phyloP scores from a whole-genome alignment of 2,797 vertebrate species.

The Enteromius radiatus region DNA sequence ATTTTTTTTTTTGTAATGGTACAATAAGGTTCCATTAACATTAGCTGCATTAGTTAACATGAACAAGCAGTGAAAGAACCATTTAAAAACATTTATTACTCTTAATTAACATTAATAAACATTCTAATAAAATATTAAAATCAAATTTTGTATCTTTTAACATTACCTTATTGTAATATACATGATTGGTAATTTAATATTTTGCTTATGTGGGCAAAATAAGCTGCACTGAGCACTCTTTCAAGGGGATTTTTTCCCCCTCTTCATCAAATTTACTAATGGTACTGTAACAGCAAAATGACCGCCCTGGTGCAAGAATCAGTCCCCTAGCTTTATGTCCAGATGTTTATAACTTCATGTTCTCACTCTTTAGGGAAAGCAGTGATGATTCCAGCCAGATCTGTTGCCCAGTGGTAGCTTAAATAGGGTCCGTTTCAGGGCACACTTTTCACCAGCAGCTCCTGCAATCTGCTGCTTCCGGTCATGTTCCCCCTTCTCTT shows the following conservation, averaged over 20 bases:
- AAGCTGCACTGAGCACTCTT: neutral
- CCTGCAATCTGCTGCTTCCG: neutral
- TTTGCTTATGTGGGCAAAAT: neutral
- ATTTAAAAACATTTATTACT: no score
- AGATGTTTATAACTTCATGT: slow-evolving; percentile 47
- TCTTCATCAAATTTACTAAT: neutral
- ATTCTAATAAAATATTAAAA: no score
- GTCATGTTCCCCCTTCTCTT: neutral
- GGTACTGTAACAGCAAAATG: slow-evolving; percentile 21
- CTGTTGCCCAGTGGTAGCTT: neutral
- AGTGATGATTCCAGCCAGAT: slow-evolving; percentile 11
- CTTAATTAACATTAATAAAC: no score
- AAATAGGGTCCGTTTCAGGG: slow-evolving; percentile 28
- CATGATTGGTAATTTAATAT: neutral
- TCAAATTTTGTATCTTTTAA: no score
- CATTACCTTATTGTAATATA: no score
- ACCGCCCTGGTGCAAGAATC: neutral
- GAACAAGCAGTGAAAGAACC: no score
- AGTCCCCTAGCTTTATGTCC: slow-evolving; percentile 15
- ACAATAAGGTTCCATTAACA: no score
- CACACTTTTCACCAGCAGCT: neutral
- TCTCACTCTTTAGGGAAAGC: slow-evolving; percentile 32
- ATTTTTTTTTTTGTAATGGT: no score
- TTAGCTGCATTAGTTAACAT: no score
- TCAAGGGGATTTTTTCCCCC: no score